Conservation (phyloP, 2,888 invertebrate species). For the Synergus japonicus region DNA sequence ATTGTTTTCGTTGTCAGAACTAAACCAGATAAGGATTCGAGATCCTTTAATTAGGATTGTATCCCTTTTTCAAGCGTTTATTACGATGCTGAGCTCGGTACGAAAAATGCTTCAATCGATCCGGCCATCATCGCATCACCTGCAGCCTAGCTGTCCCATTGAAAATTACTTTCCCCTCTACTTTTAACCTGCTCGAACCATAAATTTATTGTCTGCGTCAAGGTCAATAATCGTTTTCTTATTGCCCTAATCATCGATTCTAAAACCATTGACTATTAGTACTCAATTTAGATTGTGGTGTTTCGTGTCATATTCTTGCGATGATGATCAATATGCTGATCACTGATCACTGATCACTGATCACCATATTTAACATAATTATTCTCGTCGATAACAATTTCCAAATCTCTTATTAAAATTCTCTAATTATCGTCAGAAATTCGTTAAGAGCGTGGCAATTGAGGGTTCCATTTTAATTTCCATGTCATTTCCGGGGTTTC, state of each 20-base stretch:
- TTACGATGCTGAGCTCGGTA: neutral
- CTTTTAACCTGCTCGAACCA: conserved; percentile 51
- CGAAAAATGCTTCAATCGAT: conserved; percentile 38
- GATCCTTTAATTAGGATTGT: conserved; percentile 58
- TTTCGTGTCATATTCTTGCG: neutral
- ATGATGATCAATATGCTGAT: neutral
- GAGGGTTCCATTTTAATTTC: no score
- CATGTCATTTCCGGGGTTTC: no score
- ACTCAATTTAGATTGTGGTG: conserved; percentile 24
- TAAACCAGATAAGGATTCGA: conserved; percentile 51
- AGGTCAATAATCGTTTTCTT: conserved; percentile 51
- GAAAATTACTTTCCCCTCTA: conserved; percentile 47
- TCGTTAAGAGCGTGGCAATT: no score
- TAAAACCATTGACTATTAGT: neutral
- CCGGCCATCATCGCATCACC: conserved; percentile 50
- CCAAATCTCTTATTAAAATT: neutral
- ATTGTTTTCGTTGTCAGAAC: conserved; percentile 23
- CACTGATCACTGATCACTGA: neutral
- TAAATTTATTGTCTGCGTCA: conserved; percentile 50
- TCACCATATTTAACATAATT: neutral
- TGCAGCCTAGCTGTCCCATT: conserved; percentile 52
- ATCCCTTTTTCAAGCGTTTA: neutral
- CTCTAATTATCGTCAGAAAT: neutral
- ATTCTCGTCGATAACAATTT: neutral
- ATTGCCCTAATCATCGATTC: conserved; percentile 34